Evolutionary conservation across 1,140 invertebrate species (phyloP), one percentile per base, ranked within the genome.

Genomic region (Delia radicum): DNA sequence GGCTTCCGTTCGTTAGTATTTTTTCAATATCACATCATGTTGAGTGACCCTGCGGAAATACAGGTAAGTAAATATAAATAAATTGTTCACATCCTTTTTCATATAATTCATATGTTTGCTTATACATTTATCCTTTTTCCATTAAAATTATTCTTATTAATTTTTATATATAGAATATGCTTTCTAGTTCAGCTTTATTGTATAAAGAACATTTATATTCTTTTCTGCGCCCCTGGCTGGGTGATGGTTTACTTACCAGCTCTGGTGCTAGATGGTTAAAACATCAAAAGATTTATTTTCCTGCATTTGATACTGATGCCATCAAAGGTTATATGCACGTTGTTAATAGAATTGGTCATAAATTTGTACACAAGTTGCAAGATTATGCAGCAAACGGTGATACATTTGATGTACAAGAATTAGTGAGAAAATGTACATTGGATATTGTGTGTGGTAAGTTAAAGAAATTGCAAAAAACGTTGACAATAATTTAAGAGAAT

Each of bases 371-470:
- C 8, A 62, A 74, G 73, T 29, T 75, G 13, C n/a, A 13, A 13
- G 18, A 79, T 42, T 63, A 74, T 13, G 72, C 79, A 62, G 78
- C 83, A 48, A 67, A 78, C 0, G 73, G 75, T 6, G 74, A 79
- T 72, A 61, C 76, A 21, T 79, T 85, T 67, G 83, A 87, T 71
- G 81, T 85, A 71, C 85, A 91, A 78, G 87, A 89, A 2, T 86
- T 89, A 77, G 84, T 93, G 12, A 91, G 90, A 5, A 86, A 90
- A 28, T 93, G 92, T 83, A 90, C 93, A 4, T 83, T 95, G 72
- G 93, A 94, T 82, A 90, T 93, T 61, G 93, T 85, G 26, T 82
- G 81, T 28, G 75, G 67, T 73, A 42, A 75, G 48, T 24, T 29
- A 37, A 7, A 37, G 0, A 37, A 33, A 37, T 10, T 37, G 13